Percentiles rank a stretch among this genome's conserved stretches.
phyloP scores from a whole-genome alignment of 2,113 vertebrate species.

The Percopsis transmontana region DNA sequence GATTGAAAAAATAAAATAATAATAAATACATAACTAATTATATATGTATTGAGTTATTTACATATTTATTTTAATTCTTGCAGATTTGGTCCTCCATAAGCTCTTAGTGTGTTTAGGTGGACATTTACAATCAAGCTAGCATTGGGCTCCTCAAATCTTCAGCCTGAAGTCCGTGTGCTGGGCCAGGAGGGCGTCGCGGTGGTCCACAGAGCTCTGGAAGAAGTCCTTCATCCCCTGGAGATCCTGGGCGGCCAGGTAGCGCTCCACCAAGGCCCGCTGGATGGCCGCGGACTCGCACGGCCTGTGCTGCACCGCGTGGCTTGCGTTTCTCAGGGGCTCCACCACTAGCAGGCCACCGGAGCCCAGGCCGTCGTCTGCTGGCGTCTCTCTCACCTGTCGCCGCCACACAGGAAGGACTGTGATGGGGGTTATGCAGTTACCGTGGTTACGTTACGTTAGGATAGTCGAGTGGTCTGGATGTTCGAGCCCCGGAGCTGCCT shows the following conservation, averaged over 20 bases:
- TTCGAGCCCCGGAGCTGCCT: no score
- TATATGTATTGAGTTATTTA: no score
- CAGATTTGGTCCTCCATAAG: no score
- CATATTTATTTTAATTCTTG: no score
- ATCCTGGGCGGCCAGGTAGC: constrained; percentile 6
- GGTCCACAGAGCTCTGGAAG: constrained; percentile 12
- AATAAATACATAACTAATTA: no score
- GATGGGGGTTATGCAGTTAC: no score
- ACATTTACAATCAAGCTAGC: no score
- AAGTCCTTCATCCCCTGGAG: constrained; percentile 11
- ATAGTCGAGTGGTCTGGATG: no score
- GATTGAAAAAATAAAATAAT: no score
- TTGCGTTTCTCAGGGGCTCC: constrained; percentile 20
- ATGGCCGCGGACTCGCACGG: background rate
- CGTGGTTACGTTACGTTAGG: no score
- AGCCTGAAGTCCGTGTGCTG: constrained; percentile 8
- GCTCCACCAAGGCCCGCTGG: constrained; percentile 10
- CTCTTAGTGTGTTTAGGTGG: no score
- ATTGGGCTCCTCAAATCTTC: background rate
- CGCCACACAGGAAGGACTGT: background rate
- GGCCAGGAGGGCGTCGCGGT: constrained; percentile 7
- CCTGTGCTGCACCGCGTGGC: background rate
- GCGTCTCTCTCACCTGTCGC: constrained; percentile 18
- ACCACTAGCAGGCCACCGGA: constrained; percentile 10
- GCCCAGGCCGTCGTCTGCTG: background rate